phyloP scores from a whole-genome alignment of 2,888 invertebrate species.

The Lasioglossum zephyrum region DNA sequence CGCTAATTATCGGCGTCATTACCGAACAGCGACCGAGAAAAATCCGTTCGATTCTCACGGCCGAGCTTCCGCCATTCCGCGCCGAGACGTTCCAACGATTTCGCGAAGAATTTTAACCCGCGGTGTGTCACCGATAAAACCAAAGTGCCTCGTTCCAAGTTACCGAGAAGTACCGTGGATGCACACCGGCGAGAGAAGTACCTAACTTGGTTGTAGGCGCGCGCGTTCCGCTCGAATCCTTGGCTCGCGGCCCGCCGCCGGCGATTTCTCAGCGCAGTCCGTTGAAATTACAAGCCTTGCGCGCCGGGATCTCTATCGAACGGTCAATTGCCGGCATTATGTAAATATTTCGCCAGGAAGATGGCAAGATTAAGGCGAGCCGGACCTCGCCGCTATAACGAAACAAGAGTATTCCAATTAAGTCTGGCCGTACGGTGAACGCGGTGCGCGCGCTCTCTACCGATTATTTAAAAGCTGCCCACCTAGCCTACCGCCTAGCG shows the following conservation, averaged over 20 bases:
- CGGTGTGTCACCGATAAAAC: conserved; percentile 11
- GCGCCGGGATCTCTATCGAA: conserved; percentile 51
- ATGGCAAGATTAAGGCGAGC: conserved; percentile 54
- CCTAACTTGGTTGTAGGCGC: conserved; percentile 51
- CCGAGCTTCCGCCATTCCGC: not conserved
- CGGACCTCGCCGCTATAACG: conserved; percentile 55
- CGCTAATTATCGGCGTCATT: conserved; percentile 10
- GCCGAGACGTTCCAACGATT: not conserved
- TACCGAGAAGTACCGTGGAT: not conserved
- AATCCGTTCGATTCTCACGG: conserved; percentile 23
- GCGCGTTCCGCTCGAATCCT: conserved; percentile 23
- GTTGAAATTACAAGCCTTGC: conserved; percentile 60
- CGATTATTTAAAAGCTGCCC: conserved; percentile 54
- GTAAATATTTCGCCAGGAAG: conserved; percentile 68
- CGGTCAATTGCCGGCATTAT: conserved; percentile 67
- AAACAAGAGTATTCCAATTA: conserved; percentile 65
- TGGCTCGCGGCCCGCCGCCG: conserved; percentile 23
- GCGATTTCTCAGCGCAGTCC: conserved; percentile 60
- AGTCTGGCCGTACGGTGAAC: conserved; percentile 30
- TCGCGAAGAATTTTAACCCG: not conserved
- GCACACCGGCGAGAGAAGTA: conserved; percentile 6
- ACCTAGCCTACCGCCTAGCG: not conserved
- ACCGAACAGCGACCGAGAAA: conserved; percentile 14
- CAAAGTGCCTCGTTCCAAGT: not conserved
- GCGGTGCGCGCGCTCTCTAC: conserved; percentile 8